Evolutionary conservation across 23 tunicate genomes (phyloP), one percentile per base, ranked within the genome.

Genomic region (Trididemnum miniatum): DNA sequence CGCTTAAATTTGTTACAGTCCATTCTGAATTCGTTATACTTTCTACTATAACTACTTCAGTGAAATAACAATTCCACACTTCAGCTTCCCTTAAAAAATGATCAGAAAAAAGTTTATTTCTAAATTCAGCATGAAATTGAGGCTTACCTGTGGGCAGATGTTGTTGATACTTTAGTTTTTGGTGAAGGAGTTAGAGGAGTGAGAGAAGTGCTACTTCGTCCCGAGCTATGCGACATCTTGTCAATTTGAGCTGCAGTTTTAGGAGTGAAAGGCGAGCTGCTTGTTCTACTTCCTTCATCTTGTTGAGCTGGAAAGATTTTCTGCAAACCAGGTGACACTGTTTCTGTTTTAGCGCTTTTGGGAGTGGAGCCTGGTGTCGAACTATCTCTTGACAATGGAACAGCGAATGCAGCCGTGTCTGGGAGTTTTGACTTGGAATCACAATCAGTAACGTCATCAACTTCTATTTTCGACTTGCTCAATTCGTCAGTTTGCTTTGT

Each of bases 241-340:
- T 81, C 90, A 35, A 34, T 51, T 5, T 82, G 80, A 27, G 84
- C 59, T 12, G 90, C 66, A 36, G 84, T 86, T 50, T 79, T 79
- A 0, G 90, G 90, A 30, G 90, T 86, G 73, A 49, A 86, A n/a
- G 90, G 90, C 51, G 90, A 86, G 12, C 15, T 15, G 54, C 54
- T 44, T 44, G 54, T 44, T 44, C 15, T 44, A 24, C 67, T 62
- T 22, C n/a, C n/a, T 62, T 62, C 67, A 62, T 62, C 67, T 22
- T 22, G 75, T 37, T 67, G 37, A 4, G 38, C 20, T 62, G 69
- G 28, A 27, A 62, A 23, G 32, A n/a, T 20, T 62, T 62, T 62
- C n/a, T 18, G 26, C n/a, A 62, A 22, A 20, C 28, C 4, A 4
- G 67, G 67, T n/a, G 67, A 62, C 23, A 24, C 23, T 12, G 15